Conservation (phyloP, 1,140 invertebrate genomes). For the Vanessa tameamea region DNA sequence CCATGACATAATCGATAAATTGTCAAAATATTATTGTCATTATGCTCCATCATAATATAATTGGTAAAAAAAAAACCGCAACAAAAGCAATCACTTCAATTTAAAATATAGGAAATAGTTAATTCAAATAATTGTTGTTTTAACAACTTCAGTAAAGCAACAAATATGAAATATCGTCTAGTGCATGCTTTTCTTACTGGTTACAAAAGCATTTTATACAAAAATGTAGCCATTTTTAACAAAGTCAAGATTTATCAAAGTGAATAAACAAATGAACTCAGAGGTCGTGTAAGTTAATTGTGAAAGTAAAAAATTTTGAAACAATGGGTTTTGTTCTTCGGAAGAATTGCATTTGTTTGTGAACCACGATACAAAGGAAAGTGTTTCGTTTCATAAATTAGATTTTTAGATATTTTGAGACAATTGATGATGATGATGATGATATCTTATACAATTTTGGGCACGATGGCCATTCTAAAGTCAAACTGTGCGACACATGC, state of each 20-base stretch:
- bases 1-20: too few relatives aligned
- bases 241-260: conserved; percentile 3
- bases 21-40: too few relatives aligned
- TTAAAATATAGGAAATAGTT: too few relatives aligned
- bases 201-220: not conserved
- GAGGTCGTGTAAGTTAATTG: conserved; percentile 1
- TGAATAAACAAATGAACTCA: conserved; percentile 5
- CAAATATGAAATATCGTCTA: not conserved
- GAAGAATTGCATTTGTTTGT: conserved; percentile 1
- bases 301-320: not conserved
- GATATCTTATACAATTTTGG: too few relatives aligned
- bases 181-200: not conserved
- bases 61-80: too few relatives aligned
- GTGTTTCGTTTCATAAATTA: not conserved
- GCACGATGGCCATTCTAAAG: too few relatives aligned
- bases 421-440: too few relatives aligned
- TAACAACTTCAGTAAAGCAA: not conserved
- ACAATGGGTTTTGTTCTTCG: conserved; percentile 1
- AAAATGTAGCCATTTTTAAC: not conserved
- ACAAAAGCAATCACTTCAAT: too few relatives aligned
- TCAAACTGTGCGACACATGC: too few relatives aligned
- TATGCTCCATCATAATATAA: too few relatives aligned
- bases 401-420: not conserved
- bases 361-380: not conserved
- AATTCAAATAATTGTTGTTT: not conserved